A percentile compares a stretch with the other conserved stretches of the same genome.
Evolutionary conservation across 2,888 invertebrate genomes (phyloP).

Genomic region (Lampropteryx suffumata): DNA sequence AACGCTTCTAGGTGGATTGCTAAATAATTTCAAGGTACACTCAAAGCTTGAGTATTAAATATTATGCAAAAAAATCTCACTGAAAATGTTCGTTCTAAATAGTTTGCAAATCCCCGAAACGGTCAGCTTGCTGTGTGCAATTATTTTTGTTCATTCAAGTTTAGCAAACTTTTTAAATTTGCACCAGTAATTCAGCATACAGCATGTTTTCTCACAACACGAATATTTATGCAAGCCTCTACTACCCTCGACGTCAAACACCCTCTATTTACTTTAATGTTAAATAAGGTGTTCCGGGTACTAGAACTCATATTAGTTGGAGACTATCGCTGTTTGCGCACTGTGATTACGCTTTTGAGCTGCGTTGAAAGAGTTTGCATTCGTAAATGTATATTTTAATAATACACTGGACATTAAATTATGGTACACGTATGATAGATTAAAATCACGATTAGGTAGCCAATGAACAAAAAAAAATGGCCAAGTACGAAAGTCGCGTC

Average conservation of each 20-base stretch:
- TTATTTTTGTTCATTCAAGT: constrained; percentile 56
- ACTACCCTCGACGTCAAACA: constrained; percentile 20
- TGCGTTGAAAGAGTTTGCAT: too few species aligned
- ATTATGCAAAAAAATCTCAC: not conserved
- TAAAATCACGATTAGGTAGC: too few species aligned
- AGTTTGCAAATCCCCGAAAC: constrained; percentile 35
- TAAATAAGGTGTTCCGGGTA: constrained; percentile 26
- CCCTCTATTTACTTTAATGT: constrained; percentile 35
- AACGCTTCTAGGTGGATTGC: too few species aligned
- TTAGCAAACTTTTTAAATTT: constrained; percentile 62
- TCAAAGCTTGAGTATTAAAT: not conserved
- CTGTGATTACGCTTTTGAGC: constrained; percentile 3
- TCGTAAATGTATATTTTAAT: too few species aligned
- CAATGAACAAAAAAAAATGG: too few species aligned
- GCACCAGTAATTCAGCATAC: constrained; percentile 51
- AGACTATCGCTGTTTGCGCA: constrained; percentile 12
- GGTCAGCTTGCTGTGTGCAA: constrained; percentile 42
- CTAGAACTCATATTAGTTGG: constrained; percentile 14
- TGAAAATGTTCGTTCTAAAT: constrained; percentile 36
- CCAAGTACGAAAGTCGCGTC: too few species aligned
- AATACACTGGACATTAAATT: too few species aligned
- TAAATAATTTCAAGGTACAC: not conserved
- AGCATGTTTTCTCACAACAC: constrained; percentile 37
- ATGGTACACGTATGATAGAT: too few species aligned
- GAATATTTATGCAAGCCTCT: constrained; percentile 39